Percentiles rank a stretch among this genome's conserved stretches.
phyloP scores from a whole-genome alignment of 2,113 vertebrate genomes.

The Rhegmatorhina hoffmannsi region DNA sequence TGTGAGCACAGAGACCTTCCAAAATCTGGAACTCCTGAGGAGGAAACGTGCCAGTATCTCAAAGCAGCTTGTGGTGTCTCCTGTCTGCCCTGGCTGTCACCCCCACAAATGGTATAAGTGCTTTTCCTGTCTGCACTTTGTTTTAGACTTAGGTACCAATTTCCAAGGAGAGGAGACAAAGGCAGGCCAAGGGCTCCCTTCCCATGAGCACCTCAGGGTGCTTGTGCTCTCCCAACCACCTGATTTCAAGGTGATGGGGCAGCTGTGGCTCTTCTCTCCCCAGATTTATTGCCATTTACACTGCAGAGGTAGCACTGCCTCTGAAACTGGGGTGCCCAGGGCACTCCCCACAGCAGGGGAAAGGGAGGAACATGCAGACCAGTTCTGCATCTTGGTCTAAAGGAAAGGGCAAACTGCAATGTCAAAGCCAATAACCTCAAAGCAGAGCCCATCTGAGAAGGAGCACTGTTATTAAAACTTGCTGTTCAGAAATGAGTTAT shows the following conservation, averaged over 20 bases:
- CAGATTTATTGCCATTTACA: not conserved
- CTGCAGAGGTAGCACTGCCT: not conserved
- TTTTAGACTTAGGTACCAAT: not conserved
- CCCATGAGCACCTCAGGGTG: not conserved
- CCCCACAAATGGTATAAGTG: not conserved
- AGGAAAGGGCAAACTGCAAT: not conserved
- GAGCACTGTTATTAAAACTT: not conserved
- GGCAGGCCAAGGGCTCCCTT: not conserved
- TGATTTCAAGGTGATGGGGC: accelerated
- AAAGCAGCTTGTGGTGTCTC: not conserved
- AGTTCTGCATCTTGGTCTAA: not conserved
- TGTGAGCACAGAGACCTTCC: not conserved
- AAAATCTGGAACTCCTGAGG: not conserved
- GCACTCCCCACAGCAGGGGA: not conserved
- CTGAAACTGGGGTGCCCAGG: not conserved
- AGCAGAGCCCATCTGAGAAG: not conserved
- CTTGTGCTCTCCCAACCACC: accelerated
- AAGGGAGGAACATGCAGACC: accelerated
- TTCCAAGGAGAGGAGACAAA: not conserved
- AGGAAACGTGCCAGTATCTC: not conserved
- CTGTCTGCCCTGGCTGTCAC: not conserved
- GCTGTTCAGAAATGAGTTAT: not conserved
- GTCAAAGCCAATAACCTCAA: not conserved
- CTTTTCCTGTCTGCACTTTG: not conserved
- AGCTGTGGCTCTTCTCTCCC: not conserved